phyloP scores from a whole-genome alignment of 2,888 invertebrate genomes.

The Merodon equestris region DNA sequence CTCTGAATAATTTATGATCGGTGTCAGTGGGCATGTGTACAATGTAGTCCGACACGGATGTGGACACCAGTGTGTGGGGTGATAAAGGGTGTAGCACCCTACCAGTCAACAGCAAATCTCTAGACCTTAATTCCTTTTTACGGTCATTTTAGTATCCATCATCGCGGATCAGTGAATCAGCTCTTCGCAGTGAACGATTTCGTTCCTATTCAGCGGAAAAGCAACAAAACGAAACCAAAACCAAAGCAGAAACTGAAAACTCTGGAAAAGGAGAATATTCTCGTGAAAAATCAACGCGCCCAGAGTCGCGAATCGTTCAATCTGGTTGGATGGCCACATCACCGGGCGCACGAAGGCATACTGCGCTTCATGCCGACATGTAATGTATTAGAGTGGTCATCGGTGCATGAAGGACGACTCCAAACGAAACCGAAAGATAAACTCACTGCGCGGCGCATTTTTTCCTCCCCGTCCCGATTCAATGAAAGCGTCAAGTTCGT shows the following conservation, averaged over 20 bases:
- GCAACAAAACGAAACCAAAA: slow-evolving; percentile 21
- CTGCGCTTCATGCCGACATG: slow-evolving; percentile 18
- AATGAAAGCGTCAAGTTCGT: slow-evolving; percentile 42
- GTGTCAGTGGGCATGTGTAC: no score
- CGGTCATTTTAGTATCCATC: slow-evolving; percentile 79
- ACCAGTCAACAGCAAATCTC: slow-evolving; percentile 71
- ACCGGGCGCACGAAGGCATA: slow-evolving; percentile 35
- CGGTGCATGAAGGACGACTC: slow-evolving; percentile 76
- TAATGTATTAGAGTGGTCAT: slow-evolving; percentile 69
- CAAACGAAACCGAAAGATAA: slow-evolving; percentile 68
- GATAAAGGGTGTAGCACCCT: slow-evolving; percentile 66
- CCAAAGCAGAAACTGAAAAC: not conserved
- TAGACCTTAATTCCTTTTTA: slow-evolving; percentile 79
- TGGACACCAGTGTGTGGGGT: slow-evolving; percentile 52
- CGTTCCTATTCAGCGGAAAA: slow-evolving; percentile 63
- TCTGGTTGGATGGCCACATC: slow-evolving; percentile 67
- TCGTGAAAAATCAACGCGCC: slow-evolving; percentile 67
- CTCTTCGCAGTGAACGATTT: slow-evolving; percentile 68
- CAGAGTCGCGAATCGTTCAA: slow-evolving; percentile 67
- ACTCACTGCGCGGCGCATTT: slow-evolving; percentile 27
- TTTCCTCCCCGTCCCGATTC: slow-evolving; percentile 23
- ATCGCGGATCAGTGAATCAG: slow-evolving; percentile 77
- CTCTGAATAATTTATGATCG: slow-evolving; percentile 50
- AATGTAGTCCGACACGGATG: slow-evolving; percentile 18
- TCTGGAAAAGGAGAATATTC: slow-evolving; percentile 59